phyloP scores from a whole-genome alignment of 2,797 vertebrate species.

The Onychomys torridus region DNA sequence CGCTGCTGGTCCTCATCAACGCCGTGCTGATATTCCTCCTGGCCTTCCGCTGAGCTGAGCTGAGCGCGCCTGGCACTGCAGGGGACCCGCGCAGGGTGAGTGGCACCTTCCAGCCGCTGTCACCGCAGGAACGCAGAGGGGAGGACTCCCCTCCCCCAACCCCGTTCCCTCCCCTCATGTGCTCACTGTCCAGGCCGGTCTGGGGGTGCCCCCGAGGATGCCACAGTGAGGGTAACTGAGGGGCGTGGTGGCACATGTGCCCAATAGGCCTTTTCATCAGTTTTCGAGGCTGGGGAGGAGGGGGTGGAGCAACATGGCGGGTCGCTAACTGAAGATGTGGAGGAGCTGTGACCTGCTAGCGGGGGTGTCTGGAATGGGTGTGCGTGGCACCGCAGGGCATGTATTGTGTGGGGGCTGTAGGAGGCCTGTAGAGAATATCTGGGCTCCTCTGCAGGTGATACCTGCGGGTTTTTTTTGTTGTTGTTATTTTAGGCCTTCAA shows the following conservation, averaged over 20 bases:
- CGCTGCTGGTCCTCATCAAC: slow-evolving; percentile 97
- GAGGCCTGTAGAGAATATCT: neutral
- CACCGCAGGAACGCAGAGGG: slow-evolving; percentile 77
- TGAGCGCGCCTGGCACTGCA: neutral
- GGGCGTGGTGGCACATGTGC: neutral
- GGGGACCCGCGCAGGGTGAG: slow-evolving; percentile 60
- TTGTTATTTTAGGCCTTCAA: neutral
- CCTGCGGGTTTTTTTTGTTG: neutral
- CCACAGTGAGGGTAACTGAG: neutral
- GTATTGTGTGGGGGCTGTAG: neutral
- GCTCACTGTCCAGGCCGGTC: neutral
- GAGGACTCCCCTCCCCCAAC: neutral
- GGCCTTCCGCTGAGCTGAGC: slow-evolving; percentile 95
- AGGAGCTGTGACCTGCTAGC: neutral
- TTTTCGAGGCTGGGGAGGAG: neutral
- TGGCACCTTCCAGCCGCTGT: slow-evolving; percentile 80
- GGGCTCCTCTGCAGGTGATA: neutral
- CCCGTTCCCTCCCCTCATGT: neutral
- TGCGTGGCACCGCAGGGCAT: neutral
- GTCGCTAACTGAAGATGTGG: neutral
- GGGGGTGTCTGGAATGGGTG: neutral
- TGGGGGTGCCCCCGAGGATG: slow-evolving; percentile 70
- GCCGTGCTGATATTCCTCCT: slow-evolving; percentile 98
- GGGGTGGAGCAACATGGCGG: slow-evolving; percentile 43
- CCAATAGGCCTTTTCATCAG: neutral